These are phyloP conservation scores for Eupithecia pulchellata DNA, from an alignment of 2,888 invertebrate genomes.

Conservation along the genomic window DNA sequence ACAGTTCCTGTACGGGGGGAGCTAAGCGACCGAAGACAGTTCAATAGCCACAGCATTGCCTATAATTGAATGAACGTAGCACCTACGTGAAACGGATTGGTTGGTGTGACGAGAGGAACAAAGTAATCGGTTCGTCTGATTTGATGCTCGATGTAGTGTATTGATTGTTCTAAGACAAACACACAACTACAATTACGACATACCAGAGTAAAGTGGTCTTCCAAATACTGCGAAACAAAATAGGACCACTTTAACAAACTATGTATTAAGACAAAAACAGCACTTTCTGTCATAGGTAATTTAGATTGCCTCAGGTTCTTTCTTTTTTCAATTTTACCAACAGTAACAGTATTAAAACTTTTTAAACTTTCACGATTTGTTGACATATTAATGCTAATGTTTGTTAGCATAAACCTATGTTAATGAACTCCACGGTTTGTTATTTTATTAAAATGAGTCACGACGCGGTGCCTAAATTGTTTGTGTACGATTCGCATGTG, in stretches of 20 bases:
- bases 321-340: conserved; percentile 18
- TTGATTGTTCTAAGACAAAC: background rate
- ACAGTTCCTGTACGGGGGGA: conserved; percentile 25
- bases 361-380: too few species aligned
- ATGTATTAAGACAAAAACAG: background rate
- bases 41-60: conserved; percentile 32
- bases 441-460: conserved; percentile 32
- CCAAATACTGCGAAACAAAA: background rate
- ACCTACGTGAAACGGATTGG: conserved; percentile 33
- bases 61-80: conserved; percentile 42
- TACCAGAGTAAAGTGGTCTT: background rate
- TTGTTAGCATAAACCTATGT: conserved; percentile 36
- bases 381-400: conserved; percentile 22
- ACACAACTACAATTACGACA: background rate
- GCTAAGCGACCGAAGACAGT: conserved; percentile 25
- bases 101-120: conserved; percentile 30
- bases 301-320: background rate
- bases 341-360: too few species aligned
- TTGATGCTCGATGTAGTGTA: conserved; percentile 14
- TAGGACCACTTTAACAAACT: too few species aligned
- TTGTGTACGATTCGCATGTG: conserved; percentile 28
- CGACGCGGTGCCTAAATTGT: conserved; percentile 15
- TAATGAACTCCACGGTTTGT: conserved; percentile 41
- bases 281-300: background rate
- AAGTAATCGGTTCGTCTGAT: conserved; percentile 35